Evolutionary conservation across 2,797 vertebrate species (phyloP), one percentile per base, ranked within the genome.

Genomic region (Mareca penelope): DNA sequence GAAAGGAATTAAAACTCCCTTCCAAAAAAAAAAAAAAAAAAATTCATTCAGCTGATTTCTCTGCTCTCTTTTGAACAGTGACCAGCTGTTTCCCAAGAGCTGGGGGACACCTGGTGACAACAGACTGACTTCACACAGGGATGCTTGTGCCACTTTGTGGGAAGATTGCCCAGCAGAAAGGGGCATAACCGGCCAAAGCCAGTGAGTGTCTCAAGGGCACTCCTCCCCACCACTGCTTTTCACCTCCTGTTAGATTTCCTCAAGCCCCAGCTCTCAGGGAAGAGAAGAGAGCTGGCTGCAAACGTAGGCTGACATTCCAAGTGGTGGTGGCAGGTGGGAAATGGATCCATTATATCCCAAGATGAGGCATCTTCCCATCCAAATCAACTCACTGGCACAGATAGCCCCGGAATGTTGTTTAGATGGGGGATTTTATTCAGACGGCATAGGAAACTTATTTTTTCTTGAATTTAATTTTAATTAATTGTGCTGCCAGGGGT

Each of bases 401-500:
- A 56, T 6, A 93, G 65, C 48, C 75, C 44, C 39, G 2, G 37
- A 88, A 42, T 26, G 21, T 37, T 57, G 1, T 64, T 90, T 69
- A 81, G 33, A 87, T 37, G 42, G 68, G 10, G 28, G 13, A 80
- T 87, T 93, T 87, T 78, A 95, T 93, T 94, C 94, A 87, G 71
- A 71, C 37, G 46, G 53, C 69, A 90, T 93, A 69, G 37, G 42
- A 94, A 95, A 82, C 57, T 61, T 89, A 21, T 88, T 91, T 97
- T 94, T 93, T 69, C 94, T 94, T 95, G 75, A 85, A 94, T 94
- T 91, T 93, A 80, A 84, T 94, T 94, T 91, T 94, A 93, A 94
- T 96, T 96, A 96, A 90, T 94, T 44, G 21, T 80, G 61, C 80
- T 96, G 91, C 71, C 78, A 77, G 60, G 75, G 80, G 71, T 94